Evolutionary conservation across 1,140 invertebrate species (phyloP).

Genomic region (Leptestheria dahalacensis): DNA sequence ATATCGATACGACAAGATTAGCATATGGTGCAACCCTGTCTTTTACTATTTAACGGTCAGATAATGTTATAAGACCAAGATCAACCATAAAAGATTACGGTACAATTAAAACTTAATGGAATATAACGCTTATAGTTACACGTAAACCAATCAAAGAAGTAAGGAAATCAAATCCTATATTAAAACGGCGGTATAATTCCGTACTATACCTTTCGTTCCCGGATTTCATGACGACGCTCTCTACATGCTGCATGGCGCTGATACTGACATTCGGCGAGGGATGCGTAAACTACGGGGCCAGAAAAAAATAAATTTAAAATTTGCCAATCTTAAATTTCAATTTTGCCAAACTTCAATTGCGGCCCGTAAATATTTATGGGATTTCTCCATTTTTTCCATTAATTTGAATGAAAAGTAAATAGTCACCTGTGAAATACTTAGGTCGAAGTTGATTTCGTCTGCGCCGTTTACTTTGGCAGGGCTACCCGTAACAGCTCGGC

Average conservation of each 20-base stretch:
- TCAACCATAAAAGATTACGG: no score
- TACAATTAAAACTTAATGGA: no score
- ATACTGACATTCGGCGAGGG: neutral
- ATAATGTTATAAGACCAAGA: no score
- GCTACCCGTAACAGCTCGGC: neutral
- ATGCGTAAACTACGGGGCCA: neutral
- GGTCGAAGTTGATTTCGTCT: neutral
- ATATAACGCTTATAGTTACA: no score
- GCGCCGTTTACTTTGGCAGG: neutral
- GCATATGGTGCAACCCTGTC: no score
- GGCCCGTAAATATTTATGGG: neutral
- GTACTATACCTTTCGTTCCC: conserved; percentile 7
- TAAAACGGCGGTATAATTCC: no score
- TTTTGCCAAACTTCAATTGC: neutral
- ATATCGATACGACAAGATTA: no score
- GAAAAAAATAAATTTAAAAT: neutral
- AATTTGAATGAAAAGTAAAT: conserved; percentile 27
- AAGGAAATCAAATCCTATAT: no score
- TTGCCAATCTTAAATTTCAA: neutral
- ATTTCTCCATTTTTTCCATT: neutral
- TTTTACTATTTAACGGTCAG: no score
- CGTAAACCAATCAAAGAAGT: no score
- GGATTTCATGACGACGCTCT: conserved; percentile 9
- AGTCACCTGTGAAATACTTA: conserved; percentile 44
- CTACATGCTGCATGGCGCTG: conserved; percentile 3